Base-by-base conservation (phyloP, 2,888 invertebrate species). In the Oligia latruncula region DNA sequence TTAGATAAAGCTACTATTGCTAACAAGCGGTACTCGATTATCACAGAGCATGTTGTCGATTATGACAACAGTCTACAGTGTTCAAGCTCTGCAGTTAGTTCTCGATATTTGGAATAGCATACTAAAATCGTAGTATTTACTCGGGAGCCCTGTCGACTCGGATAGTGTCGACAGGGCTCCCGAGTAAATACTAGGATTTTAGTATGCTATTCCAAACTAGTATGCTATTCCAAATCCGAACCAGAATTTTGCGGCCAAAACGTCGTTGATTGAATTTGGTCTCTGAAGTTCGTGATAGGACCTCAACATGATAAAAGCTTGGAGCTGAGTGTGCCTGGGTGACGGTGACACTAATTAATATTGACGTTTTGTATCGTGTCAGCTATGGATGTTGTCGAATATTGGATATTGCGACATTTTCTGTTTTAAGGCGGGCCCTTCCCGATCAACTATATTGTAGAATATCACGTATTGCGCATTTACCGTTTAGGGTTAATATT, bases 201-300 rank as follows among this genome's bases (percentile, higher is more conserved):
- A 29, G 29, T 29, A 29, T 29, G 35, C 58, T 72, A 64, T 76
- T 29, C 43, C 6, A n/a, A n/a, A n/a, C n/a, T 29, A 29, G 29
- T 29, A 29, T 29, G 35, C 58, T 72, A 64, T 76, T 29, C 43
- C 6, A n/a, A n/a, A n/a, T n/a, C n/a, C n/a, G 20, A 40, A n/a
- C 29, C 43, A 65, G 49, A 75, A 82, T 76, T 65, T 68, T 66
- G 65, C 58, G 66, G 4, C 55, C 60, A 46, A 78, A 80, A 75
- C 40, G 71, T 73, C 67, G 58, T 74, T 81, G 73, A 88, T 86
- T 81, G 68, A 76, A 88, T 79, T 83, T 80, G 62, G 62, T 66
- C 29, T 71, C 55, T 58, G 46, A 75, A 76, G 71, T 78, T 79
- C 73, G 64, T 78, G 80, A 79, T 64, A 75, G 76, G 52, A 74